phyloP scores from a whole-genome alignment of 1,140 invertebrate genomes.

The Archivesica marissinica region DNA sequence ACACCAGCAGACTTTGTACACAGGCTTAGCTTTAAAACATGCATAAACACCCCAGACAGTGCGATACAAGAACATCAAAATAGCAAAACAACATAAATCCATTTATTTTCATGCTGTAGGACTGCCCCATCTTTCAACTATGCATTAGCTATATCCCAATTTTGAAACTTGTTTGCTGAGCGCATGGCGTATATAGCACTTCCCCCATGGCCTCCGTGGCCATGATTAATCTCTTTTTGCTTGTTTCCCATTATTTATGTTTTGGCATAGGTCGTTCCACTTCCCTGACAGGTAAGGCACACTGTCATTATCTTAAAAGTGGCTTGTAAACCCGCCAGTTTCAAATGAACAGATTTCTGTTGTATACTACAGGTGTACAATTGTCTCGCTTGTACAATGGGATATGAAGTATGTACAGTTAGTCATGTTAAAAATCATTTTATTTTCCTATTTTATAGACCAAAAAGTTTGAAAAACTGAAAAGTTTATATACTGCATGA shows the following conservation, averaged over 20 bases:
- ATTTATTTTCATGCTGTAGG: constrained; percentile 49
- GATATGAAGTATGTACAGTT: no score
- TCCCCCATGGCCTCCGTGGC: constrained; percentile 45
- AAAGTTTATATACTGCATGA: neutral
- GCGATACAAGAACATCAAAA: constrained; percentile 9
- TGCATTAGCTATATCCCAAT: constrained; percentile 34
- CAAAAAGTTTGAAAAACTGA: neutral
- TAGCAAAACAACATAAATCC: constrained; percentile 51
- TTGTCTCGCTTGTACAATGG: no score
- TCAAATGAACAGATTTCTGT: no score
- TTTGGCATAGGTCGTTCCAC: constrained; percentile 52
- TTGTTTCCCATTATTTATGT: constrained; percentile 64
- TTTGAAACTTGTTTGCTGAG: constrained; percentile 44
- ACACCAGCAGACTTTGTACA: no score
- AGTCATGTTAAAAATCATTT: no score
- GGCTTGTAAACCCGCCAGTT: no score
- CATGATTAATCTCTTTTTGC: constrained; percentile 61
- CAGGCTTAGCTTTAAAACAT: no score
- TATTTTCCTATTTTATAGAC: neutral
- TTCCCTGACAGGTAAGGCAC: constrained; percentile 11
- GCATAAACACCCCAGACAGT: neutral
- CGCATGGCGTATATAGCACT: constrained; percentile 32
- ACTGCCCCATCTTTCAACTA: constrained; percentile 37
- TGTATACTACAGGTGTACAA: no score
- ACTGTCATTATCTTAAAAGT: constrained; percentile 49